Evolutionary conservation across 2,797 vertebrate species (phyloP).

Genomic region (Eremophila alpestris): DNA sequence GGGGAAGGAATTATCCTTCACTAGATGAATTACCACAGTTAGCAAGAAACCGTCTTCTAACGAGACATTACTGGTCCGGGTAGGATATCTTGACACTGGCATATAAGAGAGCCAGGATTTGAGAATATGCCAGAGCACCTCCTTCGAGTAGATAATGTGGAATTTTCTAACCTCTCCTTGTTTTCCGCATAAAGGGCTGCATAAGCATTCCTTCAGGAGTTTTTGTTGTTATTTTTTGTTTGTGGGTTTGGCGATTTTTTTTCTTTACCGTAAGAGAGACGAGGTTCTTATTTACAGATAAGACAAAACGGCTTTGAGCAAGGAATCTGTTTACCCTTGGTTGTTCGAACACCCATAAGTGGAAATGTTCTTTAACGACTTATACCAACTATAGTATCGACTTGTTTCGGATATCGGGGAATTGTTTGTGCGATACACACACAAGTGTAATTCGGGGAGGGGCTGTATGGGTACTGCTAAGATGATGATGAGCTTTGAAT

Average conservation of each 20-base stretch:
- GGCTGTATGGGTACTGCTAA: not conserved
- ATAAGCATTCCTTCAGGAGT: not conserved
- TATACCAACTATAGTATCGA: accelerated
- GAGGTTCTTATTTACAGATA: not conserved
- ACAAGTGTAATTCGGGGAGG: not conserved
- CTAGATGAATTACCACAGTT: not conserved
- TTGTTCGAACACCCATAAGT: not conserved
- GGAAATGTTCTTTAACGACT: not conserved
- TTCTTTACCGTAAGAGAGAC: accelerated
- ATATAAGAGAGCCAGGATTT: accelerated
- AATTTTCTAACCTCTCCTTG: not conserved
- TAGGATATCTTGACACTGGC: accelerated
- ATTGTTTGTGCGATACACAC: not conserved
- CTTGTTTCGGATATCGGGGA: not conserved
- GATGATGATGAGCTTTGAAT: not conserved
- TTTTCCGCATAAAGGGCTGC: not conserved
- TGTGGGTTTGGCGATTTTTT: not conserved
- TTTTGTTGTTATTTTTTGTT: not conserved
- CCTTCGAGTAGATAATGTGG: accelerated
- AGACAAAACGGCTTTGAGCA: accelerated
- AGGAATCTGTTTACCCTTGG: not conserved
- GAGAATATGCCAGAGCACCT: not conserved
- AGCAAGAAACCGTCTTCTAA: not conserved
- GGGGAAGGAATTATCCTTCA: not conserved
- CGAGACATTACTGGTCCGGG: accelerated